Conservation (phyloP, 2,888 invertebrate species). For the Hyposoter didymator region DNA sequence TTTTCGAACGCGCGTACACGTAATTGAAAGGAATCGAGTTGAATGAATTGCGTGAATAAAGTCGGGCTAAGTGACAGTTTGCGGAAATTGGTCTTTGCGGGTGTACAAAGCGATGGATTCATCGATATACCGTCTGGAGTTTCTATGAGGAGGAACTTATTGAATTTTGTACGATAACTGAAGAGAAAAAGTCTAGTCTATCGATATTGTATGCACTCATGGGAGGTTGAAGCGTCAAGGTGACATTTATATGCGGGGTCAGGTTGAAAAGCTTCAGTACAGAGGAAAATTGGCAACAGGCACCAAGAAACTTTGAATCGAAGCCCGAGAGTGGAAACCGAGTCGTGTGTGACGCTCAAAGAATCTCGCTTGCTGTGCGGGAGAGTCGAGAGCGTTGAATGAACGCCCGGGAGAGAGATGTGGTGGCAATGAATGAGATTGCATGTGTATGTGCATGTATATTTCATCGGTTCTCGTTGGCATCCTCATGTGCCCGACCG, state of each 20-base stretch:
- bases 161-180: background rate
- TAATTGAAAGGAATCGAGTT: background rate
- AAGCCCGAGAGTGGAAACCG: slow-evolving; percentile 79
- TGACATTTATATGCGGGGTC: slow-evolving; percentile 35
- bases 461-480: slow-evolving; percentile 57
- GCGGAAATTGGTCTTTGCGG: slow-evolving; percentile 12
- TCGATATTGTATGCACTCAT: background rate
- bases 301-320: slow-evolving; percentile 81
- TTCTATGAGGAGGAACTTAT: slow-evolving; percentile 13
- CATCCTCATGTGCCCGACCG: slow-evolving; percentile 43
- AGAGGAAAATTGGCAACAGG: slow-evolving; percentile 81
- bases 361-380: slow-evolving; percentile 57
- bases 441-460: slow-evolving; percentile 45
- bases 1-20: background rate
- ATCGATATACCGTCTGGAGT: background rate
- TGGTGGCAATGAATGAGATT: slow-evolving; percentile 66
- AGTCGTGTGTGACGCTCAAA: slow-evolving; percentile 60
- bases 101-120: background rate
- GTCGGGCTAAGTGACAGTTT: background rate
- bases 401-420: slow-evolving; percentile 62
- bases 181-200: background rate
- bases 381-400: slow-evolving; percentile 64
- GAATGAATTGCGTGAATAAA: background rate
- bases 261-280: slow-evolving; percentile 57
- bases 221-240: slow-evolving; percentile 23